A percentile compares a stretch with the other conserved stretches of the same genome.
These are phyloP conservation scores for Myotis findleyi DNA, from an alignment of 2,797 vertebrate species.

Conservation along the genomic window DNA sequence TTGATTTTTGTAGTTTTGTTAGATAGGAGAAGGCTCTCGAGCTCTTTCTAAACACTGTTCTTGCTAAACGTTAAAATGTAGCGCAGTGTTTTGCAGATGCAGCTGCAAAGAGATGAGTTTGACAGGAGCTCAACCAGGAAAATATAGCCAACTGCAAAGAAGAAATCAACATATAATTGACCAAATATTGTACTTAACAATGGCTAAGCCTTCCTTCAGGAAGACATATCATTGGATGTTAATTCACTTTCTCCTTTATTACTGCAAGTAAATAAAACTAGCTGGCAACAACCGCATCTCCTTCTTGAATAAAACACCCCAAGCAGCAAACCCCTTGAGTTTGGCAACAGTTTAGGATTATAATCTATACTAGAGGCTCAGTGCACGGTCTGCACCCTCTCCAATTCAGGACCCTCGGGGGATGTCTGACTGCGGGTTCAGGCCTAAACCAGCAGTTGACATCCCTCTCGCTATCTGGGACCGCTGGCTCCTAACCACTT, in stretches of 20 bases:
- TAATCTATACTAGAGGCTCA: background rate
- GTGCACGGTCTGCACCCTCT: no score
- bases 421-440: no score
- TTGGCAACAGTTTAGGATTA: background rate
- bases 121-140: background rate
- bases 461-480: no score
- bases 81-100: background rate
- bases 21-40: background rate
- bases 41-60: background rate
- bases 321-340: background rate
- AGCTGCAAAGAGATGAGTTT: background rate
- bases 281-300: background rate
- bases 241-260: background rate
- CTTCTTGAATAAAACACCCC: background rate
- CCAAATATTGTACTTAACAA: background rate
- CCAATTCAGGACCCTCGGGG: no score
- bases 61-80: background rate
- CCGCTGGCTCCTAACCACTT: no score
- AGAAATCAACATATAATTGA: background rate
- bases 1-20: background rate
- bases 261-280: background rate
- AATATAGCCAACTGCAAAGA: background rate
- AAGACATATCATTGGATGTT: background rate
- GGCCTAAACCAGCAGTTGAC: no score
- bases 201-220: background rate